Conservation (phyloP, 2,888 invertebrate species). For the Lepetodrilus schrolli region DNA sequence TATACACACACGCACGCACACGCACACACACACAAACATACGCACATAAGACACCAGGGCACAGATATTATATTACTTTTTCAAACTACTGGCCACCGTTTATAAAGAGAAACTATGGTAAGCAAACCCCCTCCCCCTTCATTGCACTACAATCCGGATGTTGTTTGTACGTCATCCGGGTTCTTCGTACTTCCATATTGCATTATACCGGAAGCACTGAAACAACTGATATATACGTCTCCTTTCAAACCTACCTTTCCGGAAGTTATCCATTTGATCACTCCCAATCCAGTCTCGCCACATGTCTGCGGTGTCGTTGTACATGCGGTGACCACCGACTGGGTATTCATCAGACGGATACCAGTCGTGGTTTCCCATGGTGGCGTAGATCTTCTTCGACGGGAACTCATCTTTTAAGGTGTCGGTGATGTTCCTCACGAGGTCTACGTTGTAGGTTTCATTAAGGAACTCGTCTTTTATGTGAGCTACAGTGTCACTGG, state of each 20-base stretch:
- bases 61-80: too few species aligned
- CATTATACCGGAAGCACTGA: too few species aligned
- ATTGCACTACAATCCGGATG: too few species aligned
- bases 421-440: conserved; percentile 83
- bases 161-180: too few species aligned
- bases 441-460: conserved; percentile 83
- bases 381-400: conserved; percentile 78
- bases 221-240: too few species aligned
- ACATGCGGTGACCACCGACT: conserved; percentile 75
- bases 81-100: too few species aligned
- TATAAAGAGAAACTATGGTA: too few species aligned
- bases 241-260: conserved; percentile 32
- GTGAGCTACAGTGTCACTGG: conserved; percentile 89
- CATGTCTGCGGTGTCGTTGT: conserved; percentile 81
- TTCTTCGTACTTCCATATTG: too few species aligned
- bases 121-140: too few species aligned
- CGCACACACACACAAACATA: too few species aligned
- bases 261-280: conserved; percentile 36
- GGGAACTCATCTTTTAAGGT: conserved; percentile 79
- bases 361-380: conserved; percentile 90
- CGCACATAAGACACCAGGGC: too few species aligned
- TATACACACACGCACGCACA: too few species aligned
- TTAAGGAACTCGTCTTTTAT: conserved; percentile 81
- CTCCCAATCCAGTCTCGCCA: conserved; percentile 82
- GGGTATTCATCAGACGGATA: conserved; percentile 77